Evolutionary conservation across 1,140 invertebrate species (phyloP), one percentile per base, ranked within the genome.

Genomic region (Trichoplusia ni): DNA sequence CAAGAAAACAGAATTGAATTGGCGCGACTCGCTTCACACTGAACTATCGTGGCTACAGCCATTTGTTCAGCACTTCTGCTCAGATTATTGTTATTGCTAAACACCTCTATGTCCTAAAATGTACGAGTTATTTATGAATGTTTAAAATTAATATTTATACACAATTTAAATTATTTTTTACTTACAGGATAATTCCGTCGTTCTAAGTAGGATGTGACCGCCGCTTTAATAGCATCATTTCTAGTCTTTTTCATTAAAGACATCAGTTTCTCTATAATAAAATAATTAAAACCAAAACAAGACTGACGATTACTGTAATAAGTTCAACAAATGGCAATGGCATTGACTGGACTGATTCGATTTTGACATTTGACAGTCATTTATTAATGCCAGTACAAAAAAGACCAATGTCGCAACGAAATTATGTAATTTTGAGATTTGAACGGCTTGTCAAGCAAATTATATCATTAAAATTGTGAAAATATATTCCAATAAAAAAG

Each of bases 1-100:
- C 91, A 92, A 4, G 90, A 91, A 75, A 91, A 91, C 29, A 91
- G 71, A 54, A 91, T 90, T 25, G 90, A 91, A 72, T 91, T 91
- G 4, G 88, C 77, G 8, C 90, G 81, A 76, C 90, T 90, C 5
- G 90, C 77, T 73, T 91, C 90, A 75, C 87, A 89, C 61, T 91
- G 87, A 21, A 91, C 83, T 61, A 91, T 90, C 23, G 89, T 90
- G 5, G 89, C 81, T 1, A 91, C 84, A 46, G 90, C 90, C 90
- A 91, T 91, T 78, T 91, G 85, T 73, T 91, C 90, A 37, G 89
- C 90, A 73, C 89, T 91, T 64, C 82, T 79, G 74, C 84, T 89
- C 60, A 82, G 69, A 38, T 82, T 78, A 64, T 78, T 83, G 35
- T 73, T 82, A 40, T 77, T 84, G 51, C 77, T 84, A 64, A 88